A percentile compares a stretch with the other conserved stretches of the same genome.
These are phyloP conservation scores for Lepidocolaptes lacrymiger DNA, from an alignment of 2,797 vertebrate genomes.

Conservation along the genomic window DNA sequence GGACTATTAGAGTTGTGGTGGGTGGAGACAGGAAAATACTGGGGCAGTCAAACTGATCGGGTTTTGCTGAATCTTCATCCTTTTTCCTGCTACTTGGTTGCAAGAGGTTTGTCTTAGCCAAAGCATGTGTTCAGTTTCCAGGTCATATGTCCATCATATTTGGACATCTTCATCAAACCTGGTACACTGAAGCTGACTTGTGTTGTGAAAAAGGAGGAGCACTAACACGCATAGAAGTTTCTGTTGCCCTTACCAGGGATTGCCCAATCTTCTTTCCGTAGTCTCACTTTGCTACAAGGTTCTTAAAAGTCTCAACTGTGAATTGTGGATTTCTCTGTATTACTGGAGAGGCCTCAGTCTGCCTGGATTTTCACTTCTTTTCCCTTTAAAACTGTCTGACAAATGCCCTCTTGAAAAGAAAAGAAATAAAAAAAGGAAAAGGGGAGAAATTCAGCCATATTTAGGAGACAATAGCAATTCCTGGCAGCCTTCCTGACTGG, in stretches of 20 bases:
- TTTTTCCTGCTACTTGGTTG: not conserved
- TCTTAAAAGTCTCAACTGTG: not conserved
- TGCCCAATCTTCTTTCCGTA: not conserved
- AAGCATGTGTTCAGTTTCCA: not conserved
- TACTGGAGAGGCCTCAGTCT: not conserved
- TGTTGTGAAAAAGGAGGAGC: not conserved
- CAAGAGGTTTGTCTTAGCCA: not conserved
- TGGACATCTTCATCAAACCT: not conserved
- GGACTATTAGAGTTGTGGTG: not conserved
- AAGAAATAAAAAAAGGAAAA: not conserved
- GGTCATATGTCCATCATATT: not conserved
- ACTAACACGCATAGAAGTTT: not conserved
- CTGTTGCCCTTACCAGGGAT: not conserved
- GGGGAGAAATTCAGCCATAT: not conserved
- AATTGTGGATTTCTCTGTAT: not conserved
- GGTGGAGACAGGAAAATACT: constrained; percentile 7
- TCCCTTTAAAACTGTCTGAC: not conserved
- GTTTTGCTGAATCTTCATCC: constrained; percentile 18
- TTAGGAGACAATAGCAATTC: not conserved
- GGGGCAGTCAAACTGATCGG: not conserved
- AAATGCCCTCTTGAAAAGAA: not conserved
- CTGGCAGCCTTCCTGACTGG: not conserved
- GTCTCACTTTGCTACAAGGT: not conserved
- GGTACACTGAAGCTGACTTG: not conserved
- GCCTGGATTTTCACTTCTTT: not conserved